Base-by-base conservation (phyloP, 2,888 invertebrate genomes). In the Ellobium chinense region DNA sequence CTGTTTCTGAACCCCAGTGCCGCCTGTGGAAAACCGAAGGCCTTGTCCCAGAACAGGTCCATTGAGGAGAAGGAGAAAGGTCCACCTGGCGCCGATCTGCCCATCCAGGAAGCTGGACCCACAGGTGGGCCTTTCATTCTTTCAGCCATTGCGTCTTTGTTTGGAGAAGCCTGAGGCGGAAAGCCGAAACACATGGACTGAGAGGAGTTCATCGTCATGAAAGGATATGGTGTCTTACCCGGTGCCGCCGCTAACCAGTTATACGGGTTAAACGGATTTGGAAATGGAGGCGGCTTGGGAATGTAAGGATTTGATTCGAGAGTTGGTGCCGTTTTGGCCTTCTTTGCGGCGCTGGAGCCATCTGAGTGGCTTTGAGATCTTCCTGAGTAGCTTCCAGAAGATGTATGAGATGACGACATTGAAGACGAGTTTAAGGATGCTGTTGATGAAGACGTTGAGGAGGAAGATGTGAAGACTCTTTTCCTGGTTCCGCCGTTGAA, bases 401-500 rank as follows among this genome's bases (percentile, higher is more conserved):
- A 62, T 21, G 36, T 56, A 18, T 46, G 12, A 5, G 63, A 24
- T 9, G 72, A 76, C 18, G 72, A 70, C 24, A 36, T 60, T 7
- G 75, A 56, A 0, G 80, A 70, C n/a, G 81, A 66, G 1, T 83
- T 65, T 12, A 88, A 79, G 2, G 76, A 62, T 5, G 73, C 24
- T 3, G 68, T 1, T 29, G 74, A 18, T 3, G 77, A 65, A 4
- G 77, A 66, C 1, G 68, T 65, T 4, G 83, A 58, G 0, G 69
- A 68, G n/a, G 80, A 58, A 0, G 85, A 72, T 9, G 89, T 84
- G 29, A 89, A 70, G 46, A 89, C 86, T 80, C 97, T 94, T 91
- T 97, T 97, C 76, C 98, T 94, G 0, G 97, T 97, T 0, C 99
- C 99, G 0, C 99, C 99, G 93, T 99, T 99, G 93, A 99, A 99